Evolutionary conservation across 2,888 invertebrate species (phyloP), one percentile per base, ranked within the genome.

Genomic region (Dolichomitus sp.): DNA sequence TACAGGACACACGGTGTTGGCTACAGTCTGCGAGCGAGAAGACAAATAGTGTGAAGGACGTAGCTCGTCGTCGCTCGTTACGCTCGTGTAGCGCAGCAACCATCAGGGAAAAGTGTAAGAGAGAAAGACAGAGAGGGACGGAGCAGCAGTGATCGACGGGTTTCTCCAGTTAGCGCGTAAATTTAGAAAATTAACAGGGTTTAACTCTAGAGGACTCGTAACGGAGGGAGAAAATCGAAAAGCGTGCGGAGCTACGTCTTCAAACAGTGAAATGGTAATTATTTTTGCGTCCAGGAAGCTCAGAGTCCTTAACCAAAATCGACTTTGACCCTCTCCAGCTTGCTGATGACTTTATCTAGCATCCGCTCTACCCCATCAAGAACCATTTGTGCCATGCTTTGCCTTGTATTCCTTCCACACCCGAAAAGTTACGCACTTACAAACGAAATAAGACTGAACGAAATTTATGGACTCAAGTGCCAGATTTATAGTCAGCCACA

Each of bases 21-120:
- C 54, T 52, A 14, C 40, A n/a, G 76, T 70, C 75, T 63, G 80
- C 75, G 82, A 79, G 74, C 86, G 80, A 79, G 82, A 88, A 92
- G 91, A 93, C 90, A 91, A 92, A 93, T 92, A 91, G 91, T 87
- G 72, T 82, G 87, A 80, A 78, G 70, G 63, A 85, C 85, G 86
- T 87, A 85, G 66, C 33, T 37, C 65, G 76, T 61, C 52, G 77
- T 63, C 68, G 61, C 66, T 57, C 69, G 70, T 74, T 78, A 73
- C 63, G 69, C 57, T 74, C 70, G 78, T 17, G 66, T 30, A 27
- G 76, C 57, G 57, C 14, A 48, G 57, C 27, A 77, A 52, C 69
- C 68, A 65, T 82, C 63, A 61, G 50, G 52, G 14, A 11, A 42
- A 57, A 30, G 37, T 19, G 45, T 23, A 37, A 59, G 17, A 52